These are phyloP conservation scores for Drosophila littoralis DNA, from an alignment of 1,140 invertebrate genomes.

Conservation along the genomic window DNA sequence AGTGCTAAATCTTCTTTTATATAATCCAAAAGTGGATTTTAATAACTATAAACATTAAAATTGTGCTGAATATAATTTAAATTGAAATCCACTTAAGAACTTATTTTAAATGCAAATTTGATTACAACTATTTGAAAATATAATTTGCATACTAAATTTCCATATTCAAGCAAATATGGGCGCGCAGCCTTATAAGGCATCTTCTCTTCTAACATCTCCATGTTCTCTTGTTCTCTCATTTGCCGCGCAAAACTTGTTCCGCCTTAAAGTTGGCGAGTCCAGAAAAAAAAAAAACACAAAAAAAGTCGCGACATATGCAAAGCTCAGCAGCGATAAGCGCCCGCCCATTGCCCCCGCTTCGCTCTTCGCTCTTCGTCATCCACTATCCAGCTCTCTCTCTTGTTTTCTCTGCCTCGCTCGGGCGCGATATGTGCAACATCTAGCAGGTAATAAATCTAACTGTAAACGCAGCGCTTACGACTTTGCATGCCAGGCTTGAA, in stretches of 20 bases:
- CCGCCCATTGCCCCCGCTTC: constrained; percentile 38
- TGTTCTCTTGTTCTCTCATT: background rate
- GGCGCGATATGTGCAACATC: constrained; percentile 78
- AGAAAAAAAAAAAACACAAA: background rate
- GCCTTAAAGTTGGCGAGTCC: constrained; percentile 17
- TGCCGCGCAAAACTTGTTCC: constrained; percentile 8
- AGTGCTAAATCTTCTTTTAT: too few species aligned
- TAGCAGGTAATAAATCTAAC: constrained; percentile 81
- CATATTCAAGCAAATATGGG: too few species aligned
- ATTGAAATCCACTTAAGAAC: too few species aligned
- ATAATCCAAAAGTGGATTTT: too few species aligned
- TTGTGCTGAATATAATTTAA: too few species aligned
- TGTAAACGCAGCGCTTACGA: constrained; percentile 81
- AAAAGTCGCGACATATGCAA: constrained; percentile 73
- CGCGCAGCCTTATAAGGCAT: too few species aligned
- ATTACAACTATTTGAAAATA: too few species aligned
- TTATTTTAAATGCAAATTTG: too few species aligned
- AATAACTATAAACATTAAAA: too few species aligned
- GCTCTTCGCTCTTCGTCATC: background rate
- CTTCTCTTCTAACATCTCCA: background rate
- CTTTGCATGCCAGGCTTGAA: constrained; percentile 78
- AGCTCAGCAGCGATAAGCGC: constrained; percentile 68
- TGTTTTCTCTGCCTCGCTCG: background rate
- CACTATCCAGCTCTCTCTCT: background rate
- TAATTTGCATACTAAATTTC: too few species aligned